Base-by-base conservation (phyloP, 23 tunicate species). In the Oikopleura vanhoeffeni region DNA sequence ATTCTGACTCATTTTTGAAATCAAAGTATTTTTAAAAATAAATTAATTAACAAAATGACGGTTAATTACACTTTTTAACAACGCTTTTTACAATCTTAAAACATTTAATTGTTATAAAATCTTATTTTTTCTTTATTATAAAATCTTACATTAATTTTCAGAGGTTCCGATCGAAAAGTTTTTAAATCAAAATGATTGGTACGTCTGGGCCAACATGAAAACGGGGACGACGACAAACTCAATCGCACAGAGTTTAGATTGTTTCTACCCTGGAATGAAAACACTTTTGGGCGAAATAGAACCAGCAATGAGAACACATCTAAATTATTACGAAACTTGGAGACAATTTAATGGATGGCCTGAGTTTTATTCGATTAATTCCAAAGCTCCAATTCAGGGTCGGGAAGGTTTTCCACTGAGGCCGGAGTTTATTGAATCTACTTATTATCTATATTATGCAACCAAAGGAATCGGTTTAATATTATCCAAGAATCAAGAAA, bases 211-310 rank as follows among this genome's bases (percentile, higher is more conserved):
- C 0, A 87, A 90, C 40, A 94, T 94, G 94, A 87, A 90, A 8
- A 83, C 87, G 3, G 98, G 98, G 0, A 75, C 89, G 27, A 83
- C 87, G 18, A 94, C 98, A 0, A 42, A 84, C 76, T 88, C 95
- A 0, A 71, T 90, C 28, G 90, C 89, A 60, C 98, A 94, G 77
- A 90, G 95, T 1, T 76, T 94, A 40, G 98, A 94, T 57, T 87
- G 95, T 27, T 94, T 94, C 49, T 94, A 91, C 91, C 98, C 98
- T 30, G 98, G 98, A 0, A 40, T 94, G 36, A 57, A 94, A 91
- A 85, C 98, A 2, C 57, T 94, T 76, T 85, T 85, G 39, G 98
- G 98, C n/a, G 94, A 90, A 42, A 57, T 86, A 35, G 98, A 94
- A 34, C 40, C 40, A 4, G 98, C 96, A 24, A 86, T 90, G 85